These are phyloP conservation scores for Polypedilum pembai DNA, from an alignment of 1,140 invertebrate species.

Conservation along the genomic window DNA sequence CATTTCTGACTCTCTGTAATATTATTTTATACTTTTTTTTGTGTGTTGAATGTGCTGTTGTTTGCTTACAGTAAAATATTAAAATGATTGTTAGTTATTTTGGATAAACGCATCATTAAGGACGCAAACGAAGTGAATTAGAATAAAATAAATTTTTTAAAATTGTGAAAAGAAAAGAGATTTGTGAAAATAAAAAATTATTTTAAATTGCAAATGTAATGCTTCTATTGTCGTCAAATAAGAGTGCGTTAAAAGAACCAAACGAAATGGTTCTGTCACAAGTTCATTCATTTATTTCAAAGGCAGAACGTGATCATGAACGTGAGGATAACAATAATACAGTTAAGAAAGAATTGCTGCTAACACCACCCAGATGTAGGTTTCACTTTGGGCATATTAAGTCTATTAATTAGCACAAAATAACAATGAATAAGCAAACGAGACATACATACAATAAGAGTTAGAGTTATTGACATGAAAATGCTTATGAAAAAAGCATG, in stretches of 20 bases:
- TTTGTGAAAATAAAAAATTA: neutral
- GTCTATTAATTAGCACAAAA: neutral
- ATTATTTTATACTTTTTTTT: neutral
- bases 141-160: neutral
- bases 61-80: constrained; percentile 26
- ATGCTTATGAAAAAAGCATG: no score
- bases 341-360: constrained; percentile 11
- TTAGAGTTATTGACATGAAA: neutral
- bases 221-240: neutral
- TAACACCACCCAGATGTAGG: constrained; percentile 24
- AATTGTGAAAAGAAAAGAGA: neutral
- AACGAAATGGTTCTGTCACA: constrained; percentile 25
- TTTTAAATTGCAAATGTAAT: constrained; percentile 4
- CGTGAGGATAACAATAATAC: constrained; percentile 28
- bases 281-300: constrained; percentile 14
- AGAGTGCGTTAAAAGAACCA: constrained; percentile 23
- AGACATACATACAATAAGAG: neutral
- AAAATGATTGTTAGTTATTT: constrained; percentile 26
- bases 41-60: constrained; percentile 3
- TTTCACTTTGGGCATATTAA: neutral
- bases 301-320: constrained; percentile 20
- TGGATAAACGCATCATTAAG: constrained; percentile 24
- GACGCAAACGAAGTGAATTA: constrained; percentile 22
- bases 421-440: neutral
- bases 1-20: neutral